Percentiles rank a stretch among this genome's conserved stretches.
These are phyloP conservation scores for Pristionchus mayeri DNA, from an alignment of 2,888 invertebrate genomes.

Conservation along the genomic window DNA sequence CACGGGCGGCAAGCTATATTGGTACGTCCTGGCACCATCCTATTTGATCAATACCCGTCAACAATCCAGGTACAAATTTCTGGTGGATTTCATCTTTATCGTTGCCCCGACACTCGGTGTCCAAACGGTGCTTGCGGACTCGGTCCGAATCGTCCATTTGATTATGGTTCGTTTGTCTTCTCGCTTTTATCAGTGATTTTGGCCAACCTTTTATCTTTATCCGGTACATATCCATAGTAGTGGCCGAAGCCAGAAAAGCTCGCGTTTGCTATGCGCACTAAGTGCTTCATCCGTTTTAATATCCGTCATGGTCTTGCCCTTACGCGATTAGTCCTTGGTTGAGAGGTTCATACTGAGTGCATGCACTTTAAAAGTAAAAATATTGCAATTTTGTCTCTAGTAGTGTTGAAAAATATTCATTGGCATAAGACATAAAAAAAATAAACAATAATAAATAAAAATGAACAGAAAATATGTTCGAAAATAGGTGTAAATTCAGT, in stretches of 20 bases:
- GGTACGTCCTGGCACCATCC: neutral
- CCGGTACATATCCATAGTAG: neutral
- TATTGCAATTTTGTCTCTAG: no score
- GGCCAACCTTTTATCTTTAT: no score
- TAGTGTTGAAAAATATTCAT: no score
- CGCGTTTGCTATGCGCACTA: neutral
- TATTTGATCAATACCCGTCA: neutral
- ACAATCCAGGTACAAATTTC: constrained; percentile 63
- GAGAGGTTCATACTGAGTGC: no score
- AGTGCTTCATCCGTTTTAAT: neutral
- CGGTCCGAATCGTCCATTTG: constrained; percentile 28
- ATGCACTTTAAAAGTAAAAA: no score
- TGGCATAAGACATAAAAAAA: neutral
- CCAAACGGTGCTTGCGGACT: constrained; percentile 58
- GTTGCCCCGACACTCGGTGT: constrained; percentile 62
- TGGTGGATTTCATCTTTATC: constrained; percentile 64
- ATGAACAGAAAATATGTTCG: neutral
- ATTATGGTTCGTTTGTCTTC: neutral
- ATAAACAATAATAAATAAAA: neutral
- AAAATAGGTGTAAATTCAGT: neutral
- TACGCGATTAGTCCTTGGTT: no score
- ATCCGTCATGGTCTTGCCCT: no score
- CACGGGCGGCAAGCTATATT: neutral
- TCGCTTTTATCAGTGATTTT: no score
- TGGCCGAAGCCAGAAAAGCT: neutral